A percentile compares a stretch with the other conserved stretches of the same genome.
Conservation (phyloP, 2,113 vertebrate species). For the Pteruthius melanotis region DNA sequence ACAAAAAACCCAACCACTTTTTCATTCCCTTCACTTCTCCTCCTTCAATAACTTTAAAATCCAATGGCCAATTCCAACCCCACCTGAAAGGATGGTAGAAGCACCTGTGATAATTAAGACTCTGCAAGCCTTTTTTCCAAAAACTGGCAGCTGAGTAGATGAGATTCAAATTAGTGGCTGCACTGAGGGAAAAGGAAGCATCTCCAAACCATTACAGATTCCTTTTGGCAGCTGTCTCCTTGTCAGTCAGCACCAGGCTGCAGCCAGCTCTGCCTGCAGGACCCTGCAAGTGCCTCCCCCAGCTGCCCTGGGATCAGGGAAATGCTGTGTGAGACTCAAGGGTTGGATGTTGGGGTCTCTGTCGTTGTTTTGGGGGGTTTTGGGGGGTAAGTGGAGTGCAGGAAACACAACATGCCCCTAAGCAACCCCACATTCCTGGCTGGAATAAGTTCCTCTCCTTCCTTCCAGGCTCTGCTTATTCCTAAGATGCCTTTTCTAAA, state of each 20-base stretch:
- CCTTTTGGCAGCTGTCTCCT: background rate
- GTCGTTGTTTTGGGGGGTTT: background rate
- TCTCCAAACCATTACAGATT: background rate
- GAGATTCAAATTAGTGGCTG: conserved; percentile 6
- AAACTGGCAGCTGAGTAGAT: background rate
- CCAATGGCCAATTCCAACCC: background rate
- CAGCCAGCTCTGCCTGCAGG: background rate
- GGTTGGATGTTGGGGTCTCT: background rate
- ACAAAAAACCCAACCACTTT: too few relatives aligned
- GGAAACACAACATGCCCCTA: background rate
- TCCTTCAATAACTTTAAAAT: background rate
- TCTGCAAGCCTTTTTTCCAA: background rate
- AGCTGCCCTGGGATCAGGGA: background rate
- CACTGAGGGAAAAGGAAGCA: background rate
- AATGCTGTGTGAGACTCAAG: background rate
- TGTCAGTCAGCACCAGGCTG: background rate
- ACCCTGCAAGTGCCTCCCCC: background rate
- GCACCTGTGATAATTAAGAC: background rate
- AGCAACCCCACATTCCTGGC: background rate
- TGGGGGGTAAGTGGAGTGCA: background rate
- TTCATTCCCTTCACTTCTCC: background rate
- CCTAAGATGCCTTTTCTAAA: background rate
- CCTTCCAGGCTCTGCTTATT: background rate
- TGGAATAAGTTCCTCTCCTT: background rate
- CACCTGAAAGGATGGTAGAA: background rate